Evolutionary conservation across 2,113 vertebrate species (phyloP).

Genomic region (Suncus etruscus): DNA sequence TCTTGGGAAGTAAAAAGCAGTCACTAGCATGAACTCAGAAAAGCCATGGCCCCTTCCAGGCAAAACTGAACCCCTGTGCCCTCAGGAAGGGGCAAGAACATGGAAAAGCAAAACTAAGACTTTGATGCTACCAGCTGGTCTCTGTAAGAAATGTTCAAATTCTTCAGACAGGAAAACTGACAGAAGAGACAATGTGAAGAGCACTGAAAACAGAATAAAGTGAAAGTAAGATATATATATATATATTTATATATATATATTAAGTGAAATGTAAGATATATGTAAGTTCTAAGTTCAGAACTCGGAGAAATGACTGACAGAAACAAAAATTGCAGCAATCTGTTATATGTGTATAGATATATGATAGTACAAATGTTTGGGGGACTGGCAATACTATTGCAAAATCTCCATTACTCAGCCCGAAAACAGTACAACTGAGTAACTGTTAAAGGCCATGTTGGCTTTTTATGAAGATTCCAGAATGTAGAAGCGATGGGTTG

Average conservation of each 20-base stretch:
- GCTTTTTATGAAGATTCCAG: not conserved
- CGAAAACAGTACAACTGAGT: not conserved
- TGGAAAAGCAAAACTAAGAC: not conserved
- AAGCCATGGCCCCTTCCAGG: not conserved
- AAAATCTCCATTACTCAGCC: not conserved
- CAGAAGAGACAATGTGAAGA: not conserved
- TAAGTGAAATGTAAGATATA: slow-evolving; percentile 11
- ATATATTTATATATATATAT: not conserved
- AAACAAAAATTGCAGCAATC: not conserved
- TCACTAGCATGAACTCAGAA: no score
- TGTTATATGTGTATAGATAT: not conserved
- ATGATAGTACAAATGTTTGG: not conserved
- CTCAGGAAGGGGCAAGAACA: not conserved
- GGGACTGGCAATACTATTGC: not conserved
- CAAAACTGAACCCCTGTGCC: not conserved
- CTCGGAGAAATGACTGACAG: not conserved
- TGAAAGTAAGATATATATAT: slow-evolving; percentile 1
- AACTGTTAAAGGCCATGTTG: not conserved
- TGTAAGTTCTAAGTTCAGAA: not conserved
- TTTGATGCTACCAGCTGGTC: not conserved
- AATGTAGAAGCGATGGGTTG: not conserved
- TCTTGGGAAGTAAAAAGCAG: not conserved
- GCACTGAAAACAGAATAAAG: not conserved
- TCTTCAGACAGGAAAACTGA: not conserved
- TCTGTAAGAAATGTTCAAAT: not conserved